Evolutionary conservation across 2,888 invertebrate genomes (phyloP), one percentile per base, ranked within the genome.

Genomic region (Ypsolopha scabrella): DNA sequence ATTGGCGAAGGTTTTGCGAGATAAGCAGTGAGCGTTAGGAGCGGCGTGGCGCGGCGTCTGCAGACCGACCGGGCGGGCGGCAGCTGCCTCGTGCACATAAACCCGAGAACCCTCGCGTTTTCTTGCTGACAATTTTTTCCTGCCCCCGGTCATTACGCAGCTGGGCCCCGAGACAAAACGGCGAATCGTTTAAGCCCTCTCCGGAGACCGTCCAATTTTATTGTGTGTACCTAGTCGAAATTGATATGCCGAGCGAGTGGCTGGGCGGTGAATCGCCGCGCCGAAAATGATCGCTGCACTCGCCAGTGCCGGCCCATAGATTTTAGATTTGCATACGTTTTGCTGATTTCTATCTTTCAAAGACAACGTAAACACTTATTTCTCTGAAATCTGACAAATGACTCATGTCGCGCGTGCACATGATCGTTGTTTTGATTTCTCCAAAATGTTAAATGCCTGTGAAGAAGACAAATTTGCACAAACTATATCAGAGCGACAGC

Each of bases 51-150:
- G 72, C 70, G 39, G 9, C 39, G 9, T 39, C 67, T 60, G 46
- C 45, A 34, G 45, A 37, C 43, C 39, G 38, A 38, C 69, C 66
- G 60, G 70, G 70, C 63, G n/a, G 63, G 59, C 73, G 64, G 75
- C 78, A 79, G 71, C 75, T 78, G 78, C 75, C 75, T 75, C 82
- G 79, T 68, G 75, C 75, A 80, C 82, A 86, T 85, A 85, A 85
- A 83, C 83, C 80, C 80, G 70, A 79, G 80, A 81, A 82, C 83
- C 85, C 85, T 83, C 78, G 81, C 74, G 80, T 83, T 85, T 86
- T 86, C 85, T 85, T 86, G 85, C 85, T 85, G 85, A 85, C 85
- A 85, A 86, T 85, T 86, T 86, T 86, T 86, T 83, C 80, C 80
- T 79, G 76, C 79, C 78, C 52, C 71, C 77, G 83, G 86, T 83